Conservation (phyloP, 1,140 invertebrate species). For the Drosophila nebulosa region DNA sequence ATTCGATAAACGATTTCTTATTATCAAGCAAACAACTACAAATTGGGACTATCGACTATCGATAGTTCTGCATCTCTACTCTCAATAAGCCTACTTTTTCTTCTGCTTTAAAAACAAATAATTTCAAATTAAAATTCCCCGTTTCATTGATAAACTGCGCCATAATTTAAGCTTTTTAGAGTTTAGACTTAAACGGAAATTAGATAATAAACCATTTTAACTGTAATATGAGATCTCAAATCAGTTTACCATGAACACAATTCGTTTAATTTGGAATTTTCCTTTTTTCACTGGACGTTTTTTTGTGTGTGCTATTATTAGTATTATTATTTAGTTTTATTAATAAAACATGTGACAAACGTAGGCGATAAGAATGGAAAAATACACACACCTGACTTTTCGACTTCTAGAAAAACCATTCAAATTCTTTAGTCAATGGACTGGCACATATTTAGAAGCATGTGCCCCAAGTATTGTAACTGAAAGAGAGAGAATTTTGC, state of each 20-base stretch:
- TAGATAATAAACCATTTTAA: background rate
- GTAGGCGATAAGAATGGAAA: background rate
- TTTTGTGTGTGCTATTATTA: too few species aligned
- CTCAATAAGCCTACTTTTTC: too few species aligned
- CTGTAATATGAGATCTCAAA: background rate
- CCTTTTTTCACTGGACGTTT: background rate
- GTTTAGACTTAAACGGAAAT: background rate
- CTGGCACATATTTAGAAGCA: background rate
- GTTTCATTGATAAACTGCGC: too few species aligned
- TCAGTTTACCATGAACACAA: background rate
- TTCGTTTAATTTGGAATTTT: background rate
- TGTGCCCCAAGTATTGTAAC: conserved; percentile 36
- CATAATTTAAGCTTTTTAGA: too few species aligned
- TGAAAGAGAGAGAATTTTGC: too few species aligned
- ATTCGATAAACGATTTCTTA: too few species aligned
- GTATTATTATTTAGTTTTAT: too few species aligned
- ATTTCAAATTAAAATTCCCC: too few species aligned
- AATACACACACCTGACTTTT: background rate
- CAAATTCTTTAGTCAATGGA: conserved; percentile 4
- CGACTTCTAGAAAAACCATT: conserved; percentile 1
- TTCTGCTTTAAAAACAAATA: too few species aligned
- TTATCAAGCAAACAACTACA: too few species aligned
- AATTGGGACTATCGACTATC: too few species aligned
- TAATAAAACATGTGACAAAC: background rate
- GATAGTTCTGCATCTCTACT: too few species aligned